Percentiles rank a stretch among this genome's conserved stretches.
Conservation (phyloP, 2,113 vertebrate species). For the pig (Sus scrofa) region DNA sequence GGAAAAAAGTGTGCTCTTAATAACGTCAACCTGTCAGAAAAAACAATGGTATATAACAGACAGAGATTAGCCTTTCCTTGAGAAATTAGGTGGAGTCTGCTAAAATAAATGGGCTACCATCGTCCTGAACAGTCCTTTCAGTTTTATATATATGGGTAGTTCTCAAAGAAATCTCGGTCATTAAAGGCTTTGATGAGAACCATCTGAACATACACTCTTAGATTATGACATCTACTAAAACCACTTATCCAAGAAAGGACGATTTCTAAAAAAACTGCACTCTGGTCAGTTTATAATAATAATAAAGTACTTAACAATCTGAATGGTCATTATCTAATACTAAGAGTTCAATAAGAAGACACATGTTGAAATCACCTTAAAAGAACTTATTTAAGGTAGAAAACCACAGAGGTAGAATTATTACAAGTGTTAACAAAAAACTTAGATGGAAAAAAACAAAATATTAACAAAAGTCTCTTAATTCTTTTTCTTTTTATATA, state of each 20-base stretch:
- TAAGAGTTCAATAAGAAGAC: slow-evolving; percentile 23
- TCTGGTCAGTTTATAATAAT: not conserved
- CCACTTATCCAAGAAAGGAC: not conserved
- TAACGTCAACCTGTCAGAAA: slow-evolving; percentile 1
- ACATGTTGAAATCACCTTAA: not conserved
- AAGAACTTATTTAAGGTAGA: slow-evolving; percentile 7
- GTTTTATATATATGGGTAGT: not conserved
- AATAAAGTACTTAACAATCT: slow-evolving; percentile 30
- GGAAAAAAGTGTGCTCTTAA: slow-evolving; percentile 5
- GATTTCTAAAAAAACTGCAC: slow-evolving; percentile 10
- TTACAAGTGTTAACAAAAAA: slow-evolving; percentile 29
- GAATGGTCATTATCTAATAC: not conserved
- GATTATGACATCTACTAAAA: not conserved
- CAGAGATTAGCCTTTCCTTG: not conserved
- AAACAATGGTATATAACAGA: slow-evolving; percentile 12
- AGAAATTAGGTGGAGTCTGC: not conserved
- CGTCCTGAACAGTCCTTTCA: not conserved
- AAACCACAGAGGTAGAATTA: not conserved
- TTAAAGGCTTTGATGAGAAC: not conserved
- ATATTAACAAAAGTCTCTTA: not conserved
- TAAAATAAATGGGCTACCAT: not conserved
- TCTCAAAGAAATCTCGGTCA: not conserved
- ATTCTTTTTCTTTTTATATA: not conserved
- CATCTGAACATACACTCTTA: not conserved
- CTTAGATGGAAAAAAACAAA: not conserved